A percentile compares a stretch with the other conserved stretches of the same genome.
These are phyloP conservation scores for Gryon sp. DNA, from an alignment of 1,140 invertebrate species.

Conservation along the genomic window DNA sequence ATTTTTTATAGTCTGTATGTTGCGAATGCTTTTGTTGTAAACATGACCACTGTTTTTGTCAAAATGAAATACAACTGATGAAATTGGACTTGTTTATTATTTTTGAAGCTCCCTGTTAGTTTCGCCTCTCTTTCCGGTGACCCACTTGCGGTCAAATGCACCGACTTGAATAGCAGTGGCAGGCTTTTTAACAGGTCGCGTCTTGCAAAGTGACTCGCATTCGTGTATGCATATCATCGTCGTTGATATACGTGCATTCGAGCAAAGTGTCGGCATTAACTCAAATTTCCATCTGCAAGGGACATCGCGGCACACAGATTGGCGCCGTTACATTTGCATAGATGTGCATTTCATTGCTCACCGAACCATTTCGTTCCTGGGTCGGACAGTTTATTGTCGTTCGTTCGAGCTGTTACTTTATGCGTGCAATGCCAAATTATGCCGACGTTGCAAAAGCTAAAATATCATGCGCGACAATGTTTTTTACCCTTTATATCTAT, in stretches of 20 bases:
- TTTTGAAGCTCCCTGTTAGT: no score
- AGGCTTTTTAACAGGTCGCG: slow-evolving; percentile 4
- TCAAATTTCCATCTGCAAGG: slow-evolving; percentile 59
- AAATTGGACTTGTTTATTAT: no score
- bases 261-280: slow-evolving; percentile 60
- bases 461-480: slow-evolving; percentile 36
- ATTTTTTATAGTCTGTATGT: no score
- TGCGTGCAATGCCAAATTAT: slow-evolving; percentile 53
- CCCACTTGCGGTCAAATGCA: neutral
- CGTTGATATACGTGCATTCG: slow-evolving; percentile 46
- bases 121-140: no score
- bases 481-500: no score
- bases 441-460: slow-evolving; percentile 23
- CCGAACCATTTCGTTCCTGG: slow-evolving; percentile 45
- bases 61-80: no score
- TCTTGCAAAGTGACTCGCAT: slow-evolving; percentile 16
- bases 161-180: no score
- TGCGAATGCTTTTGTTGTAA: neutral
- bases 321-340: slow-evolving; percentile 50
- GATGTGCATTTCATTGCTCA: slow-evolving; percentile 54
- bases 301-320: slow-evolving; percentile 42
- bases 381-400: slow-evolving; percentile 58
- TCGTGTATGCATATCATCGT: slow-evolving; percentile 24
- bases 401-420: slow-evolving; percentile 56
- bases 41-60: no score